These are phyloP conservation scores for Tupaia tana DNA, from an alignment of 2,113 vertebrate genomes.

Conservation along the genomic window DNA sequence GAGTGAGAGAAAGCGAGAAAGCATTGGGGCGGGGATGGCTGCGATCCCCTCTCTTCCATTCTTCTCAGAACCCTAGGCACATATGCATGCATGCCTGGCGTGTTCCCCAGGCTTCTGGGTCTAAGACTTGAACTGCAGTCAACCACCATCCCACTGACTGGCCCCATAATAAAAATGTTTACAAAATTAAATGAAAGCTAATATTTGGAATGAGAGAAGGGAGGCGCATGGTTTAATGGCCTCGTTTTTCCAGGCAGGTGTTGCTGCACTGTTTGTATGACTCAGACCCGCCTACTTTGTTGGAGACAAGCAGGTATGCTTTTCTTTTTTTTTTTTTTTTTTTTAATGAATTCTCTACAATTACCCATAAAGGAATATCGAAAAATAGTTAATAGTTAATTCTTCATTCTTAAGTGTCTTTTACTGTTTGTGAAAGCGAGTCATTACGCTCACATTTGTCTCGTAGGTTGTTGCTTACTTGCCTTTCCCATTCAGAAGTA, in stretches of 20 bases:
- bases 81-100: no score
- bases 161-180: neutral
- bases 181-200: neutral
- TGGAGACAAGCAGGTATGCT: slow-evolving; percentile 95
- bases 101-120: no score
- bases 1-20: no score
- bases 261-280: slow-evolving; percentile 94
- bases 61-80: no score
- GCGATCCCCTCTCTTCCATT: no score
- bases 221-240: neutral
- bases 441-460: slow-evolving; percentile 65
- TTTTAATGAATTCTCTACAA: neutral
- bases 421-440: neutral
- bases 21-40: no score
- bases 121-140: no score
- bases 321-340: slow-evolving; percentile 55
- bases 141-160: no score
- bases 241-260: slow-evolving; percentile 88
- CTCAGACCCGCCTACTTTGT: slow-evolving; percentile 94
- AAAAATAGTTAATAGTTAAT: neutral
- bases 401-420: neutral
- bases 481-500: slow-evolving; percentile 93
- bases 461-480: slow-evolving; percentile 94
- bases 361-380: neutral
- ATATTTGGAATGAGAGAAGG: neutral